Percentiles rank a stretch among this genome's conserved stretches.
These are phyloP conservation scores for Galaxea fascicularis DNA, from an alignment of 92 coral and sea anemone species.

Conservation along the genomic window DNA sequence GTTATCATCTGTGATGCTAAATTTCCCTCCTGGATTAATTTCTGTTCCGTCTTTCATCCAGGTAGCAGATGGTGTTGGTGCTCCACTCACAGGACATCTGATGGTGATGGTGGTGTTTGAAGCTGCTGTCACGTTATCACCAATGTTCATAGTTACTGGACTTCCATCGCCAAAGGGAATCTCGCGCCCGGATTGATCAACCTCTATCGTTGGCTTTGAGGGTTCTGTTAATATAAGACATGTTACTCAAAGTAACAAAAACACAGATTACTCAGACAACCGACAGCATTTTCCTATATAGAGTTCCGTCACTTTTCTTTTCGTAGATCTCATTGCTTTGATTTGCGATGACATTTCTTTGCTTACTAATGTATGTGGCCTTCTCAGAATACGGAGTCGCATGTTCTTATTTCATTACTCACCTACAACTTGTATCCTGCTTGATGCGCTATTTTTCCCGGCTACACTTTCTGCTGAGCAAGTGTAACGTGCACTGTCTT, in stretches of 20 bases:
- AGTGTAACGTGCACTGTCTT: slow-evolving; percentile 66
- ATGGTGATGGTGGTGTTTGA: slow-evolving; percentile 69
- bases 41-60: slow-evolving; percentile 68
- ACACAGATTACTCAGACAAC: no score
- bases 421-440: slow-evolving; percentile 53
- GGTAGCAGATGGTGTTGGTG: slow-evolving; percentile 67
- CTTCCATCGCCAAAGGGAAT: slow-evolving; percentile 49
- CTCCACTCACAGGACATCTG: slow-evolving; percentile 67
- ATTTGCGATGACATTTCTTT: no score
- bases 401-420: not conserved
- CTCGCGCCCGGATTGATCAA: slow-evolving; percentile 39
- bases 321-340: no score
- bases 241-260: no score
- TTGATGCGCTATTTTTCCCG: slow-evolving; percentile 28
- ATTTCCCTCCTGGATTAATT: slow-evolving; percentile 38
- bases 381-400: no score
- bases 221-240: slow-evolving; percentile 24
- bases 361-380: no score
- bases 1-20: slow-evolving; percentile 33
- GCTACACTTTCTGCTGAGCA: slow-evolving; percentile 69
- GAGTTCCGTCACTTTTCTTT: no score
- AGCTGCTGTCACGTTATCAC: slow-evolving; percentile 67
- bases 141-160: slow-evolving; percentile 51
- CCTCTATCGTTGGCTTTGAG: slow-evolving; percentile 43
- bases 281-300: no score